These are phyloP conservation scores for Prionailurus bengalensis DNA, from an alignment of 2,113 vertebrate species.

Conservation along the genomic window DNA sequence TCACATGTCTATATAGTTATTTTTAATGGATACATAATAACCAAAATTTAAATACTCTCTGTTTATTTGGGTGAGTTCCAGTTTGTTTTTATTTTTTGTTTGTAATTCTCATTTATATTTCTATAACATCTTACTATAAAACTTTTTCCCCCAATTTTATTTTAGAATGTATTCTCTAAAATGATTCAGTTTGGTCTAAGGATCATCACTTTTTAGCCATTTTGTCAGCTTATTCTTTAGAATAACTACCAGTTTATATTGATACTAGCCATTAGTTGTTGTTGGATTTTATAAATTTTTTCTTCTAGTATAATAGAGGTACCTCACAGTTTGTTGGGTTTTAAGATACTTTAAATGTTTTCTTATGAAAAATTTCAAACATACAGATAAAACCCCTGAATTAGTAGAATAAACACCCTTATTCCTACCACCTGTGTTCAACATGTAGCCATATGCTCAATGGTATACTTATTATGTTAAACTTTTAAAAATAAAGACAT, in stretches of 20 bases:
- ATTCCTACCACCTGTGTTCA: neutral
- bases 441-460: slow-evolving; percentile 6
- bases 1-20: neutral
- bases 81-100: slow-evolving; percentile 45
- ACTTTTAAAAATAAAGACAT: slow-evolving; percentile 50
- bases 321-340: neutral
- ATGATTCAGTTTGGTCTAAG: neutral
- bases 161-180: slow-evolving; percentile 33
- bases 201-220: slow-evolving; percentile 48
- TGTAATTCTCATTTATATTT: slow-evolving; percentile 36
- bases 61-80: slow-evolving; percentile 39
- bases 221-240: slow-evolving; percentile 46
- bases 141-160: neutral
- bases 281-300: slow-evolving; percentile 29
- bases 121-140: slow-evolving; percentile 24
- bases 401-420: neutral
- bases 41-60: neutral
- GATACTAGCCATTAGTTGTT: neutral
- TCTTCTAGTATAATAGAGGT: neutral
- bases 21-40: slow-evolving; percentile 32
- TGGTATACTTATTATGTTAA: slow-evolving; percentile 44
- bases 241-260: slow-evolving; percentile 30
- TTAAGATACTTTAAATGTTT: slow-evolving; percentile 16
- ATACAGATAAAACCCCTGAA: neutral
- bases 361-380: slow-evolving; percentile 54